Evolutionary conservation across 2,113 vertebrate species (phyloP).

Genomic region (Brachypteracias leptosomus): DNA sequence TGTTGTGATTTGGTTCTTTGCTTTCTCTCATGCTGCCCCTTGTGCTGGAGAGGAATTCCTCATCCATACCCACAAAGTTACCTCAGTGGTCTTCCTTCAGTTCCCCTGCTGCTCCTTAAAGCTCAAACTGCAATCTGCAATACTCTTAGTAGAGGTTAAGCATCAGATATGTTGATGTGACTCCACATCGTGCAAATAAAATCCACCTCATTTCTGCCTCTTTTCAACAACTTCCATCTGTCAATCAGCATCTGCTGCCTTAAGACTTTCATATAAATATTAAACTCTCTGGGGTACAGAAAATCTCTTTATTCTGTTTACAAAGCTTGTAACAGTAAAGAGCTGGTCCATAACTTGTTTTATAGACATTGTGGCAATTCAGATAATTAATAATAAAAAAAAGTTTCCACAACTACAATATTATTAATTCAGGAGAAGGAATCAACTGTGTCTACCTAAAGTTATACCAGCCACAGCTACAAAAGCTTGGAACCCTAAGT

Average conservation of each 20-base stretch:
- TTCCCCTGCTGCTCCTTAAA: not conserved
- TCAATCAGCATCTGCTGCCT: not conserved
- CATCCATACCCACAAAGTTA: not conserved
- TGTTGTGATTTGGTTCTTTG: fast-evolving
- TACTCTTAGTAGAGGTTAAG: not conserved
- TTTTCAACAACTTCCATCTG: not conserved
- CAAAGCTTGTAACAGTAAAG: not conserved
- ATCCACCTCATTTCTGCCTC: not conserved
- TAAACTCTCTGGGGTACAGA: not conserved
- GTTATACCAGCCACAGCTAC: not conserved
- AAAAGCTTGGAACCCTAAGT: not conserved
- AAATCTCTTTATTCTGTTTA: not conserved
- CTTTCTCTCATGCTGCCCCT: not conserved
- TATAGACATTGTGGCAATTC: not conserved
- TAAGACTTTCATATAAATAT: not conserved
- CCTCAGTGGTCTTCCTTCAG: not conserved
- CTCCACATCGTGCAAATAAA: not conserved
- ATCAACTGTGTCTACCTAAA: not conserved
- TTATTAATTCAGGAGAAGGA: not conserved
- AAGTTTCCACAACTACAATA: not conserved
- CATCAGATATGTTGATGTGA: not conserved
- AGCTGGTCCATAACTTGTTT: not conserved
- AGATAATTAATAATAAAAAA: not conserved
- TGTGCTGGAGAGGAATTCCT: not conserved
- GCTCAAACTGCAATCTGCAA: not conserved